Conservation (phyloP, 2,797 vertebrate species). For the Arrhamphus sclerolepis region DNA sequence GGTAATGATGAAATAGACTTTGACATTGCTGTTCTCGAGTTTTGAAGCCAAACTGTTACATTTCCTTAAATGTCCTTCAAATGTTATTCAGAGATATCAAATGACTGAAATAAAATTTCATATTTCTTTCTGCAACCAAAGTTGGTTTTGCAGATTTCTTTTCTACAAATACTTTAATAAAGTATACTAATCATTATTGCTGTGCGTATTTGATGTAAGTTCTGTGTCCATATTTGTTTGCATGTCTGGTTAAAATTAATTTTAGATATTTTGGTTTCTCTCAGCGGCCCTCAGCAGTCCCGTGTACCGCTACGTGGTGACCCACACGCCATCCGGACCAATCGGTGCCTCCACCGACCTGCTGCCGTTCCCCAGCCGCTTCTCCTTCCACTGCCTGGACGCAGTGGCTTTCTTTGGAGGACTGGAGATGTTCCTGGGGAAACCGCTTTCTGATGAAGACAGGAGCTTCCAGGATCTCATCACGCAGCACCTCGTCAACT, state of each 20-base stretch:
- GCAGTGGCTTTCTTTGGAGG: conserved; percentile 70
- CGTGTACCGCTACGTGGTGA: conserved; percentile 84
- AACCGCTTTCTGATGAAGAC: conserved; percentile 55
- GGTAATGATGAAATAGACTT: too few relatives aligned
- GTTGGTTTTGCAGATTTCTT: too few relatives aligned
- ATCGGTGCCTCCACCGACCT: background rate
- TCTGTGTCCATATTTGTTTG: too few relatives aligned
- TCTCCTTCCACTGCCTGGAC: conserved; percentile 80
- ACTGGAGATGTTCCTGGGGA: conserved; percentile 58
- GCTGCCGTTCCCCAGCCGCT: conserved; percentile 68
- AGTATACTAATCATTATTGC: too few relatives aligned
- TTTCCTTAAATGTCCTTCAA: background rate
- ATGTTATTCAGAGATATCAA: background rate
- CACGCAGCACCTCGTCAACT: conserved; percentile 68
- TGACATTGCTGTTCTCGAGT: too few relatives aligned
- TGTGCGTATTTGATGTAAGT: too few relatives aligned
- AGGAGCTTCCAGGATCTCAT: conserved; percentile 70
- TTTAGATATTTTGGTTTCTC: background rate
- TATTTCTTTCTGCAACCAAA: too few relatives aligned
- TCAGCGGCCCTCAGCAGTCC: conserved; percentile 78
- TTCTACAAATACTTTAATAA: too few relatives aligned
- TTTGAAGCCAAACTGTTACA: too few relatives aligned
- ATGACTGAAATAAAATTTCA: too few relatives aligned
- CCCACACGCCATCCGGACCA: conserved; percentile 71
- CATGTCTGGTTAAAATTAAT: background rate